Conservation (phyloP, 2,797 vertebrate species). For the Rhinatrema bivittatum region DNA sequence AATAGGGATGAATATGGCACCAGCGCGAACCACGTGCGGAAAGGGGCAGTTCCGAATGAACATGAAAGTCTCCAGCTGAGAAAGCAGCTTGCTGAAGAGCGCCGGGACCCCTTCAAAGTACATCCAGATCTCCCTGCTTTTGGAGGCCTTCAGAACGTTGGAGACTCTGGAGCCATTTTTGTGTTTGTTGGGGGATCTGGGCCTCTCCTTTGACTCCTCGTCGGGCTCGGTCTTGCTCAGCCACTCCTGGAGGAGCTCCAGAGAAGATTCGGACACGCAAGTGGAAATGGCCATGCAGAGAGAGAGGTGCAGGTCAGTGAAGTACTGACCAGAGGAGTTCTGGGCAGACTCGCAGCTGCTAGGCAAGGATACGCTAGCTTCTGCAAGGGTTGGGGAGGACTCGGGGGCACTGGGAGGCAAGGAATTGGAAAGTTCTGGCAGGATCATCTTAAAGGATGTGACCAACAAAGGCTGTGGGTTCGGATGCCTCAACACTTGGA, state of each 20-base stretch:
- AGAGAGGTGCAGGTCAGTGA: slow-evolving; percentile 68
- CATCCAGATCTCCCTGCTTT: slow-evolving; percentile 69
- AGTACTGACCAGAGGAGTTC: slow-evolving; percentile 47
- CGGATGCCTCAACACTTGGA: background rate
- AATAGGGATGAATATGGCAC: slow-evolving; percentile 87
- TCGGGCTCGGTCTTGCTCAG: slow-evolving; percentile 38
- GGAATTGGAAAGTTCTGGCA: slow-evolving; percentile 33
- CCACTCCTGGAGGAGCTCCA: slow-evolving; percentile 67
- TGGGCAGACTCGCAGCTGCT: background rate
- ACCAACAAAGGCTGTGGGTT: slow-evolving; percentile 45
- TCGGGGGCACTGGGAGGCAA: background rate
- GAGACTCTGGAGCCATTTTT: slow-evolving; percentile 49
- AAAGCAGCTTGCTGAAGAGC: slow-evolving; percentile 57
- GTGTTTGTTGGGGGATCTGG: slow-evolving; percentile 38
- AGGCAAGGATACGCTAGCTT: background rate
- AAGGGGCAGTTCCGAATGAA: slow-evolving; percentile 71
- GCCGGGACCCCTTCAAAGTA: slow-evolving; percentile 54
- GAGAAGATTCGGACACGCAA: slow-evolving; percentile 58
- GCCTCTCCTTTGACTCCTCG: slow-evolving; percentile 5
- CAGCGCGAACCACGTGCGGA: slow-evolving; percentile 80
- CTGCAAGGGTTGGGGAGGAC: accelerated
- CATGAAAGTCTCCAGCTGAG: slow-evolving; percentile 66
- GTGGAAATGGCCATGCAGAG: slow-evolving; percentile 63
- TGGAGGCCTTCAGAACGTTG: slow-evolving; percentile 23
- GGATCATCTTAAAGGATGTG: slow-evolving; percentile 43